phyloP scores from a whole-genome alignment of 2,113 vertebrate genomes.

The Triplophysa tibetana region DNA sequence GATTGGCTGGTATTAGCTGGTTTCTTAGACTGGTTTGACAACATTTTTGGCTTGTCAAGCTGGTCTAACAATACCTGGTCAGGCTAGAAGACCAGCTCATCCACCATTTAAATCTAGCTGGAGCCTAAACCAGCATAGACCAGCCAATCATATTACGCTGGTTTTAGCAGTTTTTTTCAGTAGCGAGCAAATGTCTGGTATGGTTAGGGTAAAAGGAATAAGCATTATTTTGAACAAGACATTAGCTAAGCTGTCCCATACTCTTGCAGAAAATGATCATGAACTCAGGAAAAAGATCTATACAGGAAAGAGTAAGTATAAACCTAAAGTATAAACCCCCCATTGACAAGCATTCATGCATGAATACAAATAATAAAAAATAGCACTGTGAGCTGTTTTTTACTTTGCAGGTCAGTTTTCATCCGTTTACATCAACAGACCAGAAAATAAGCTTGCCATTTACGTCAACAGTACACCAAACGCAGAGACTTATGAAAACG shows the following conservation, averaged over 20 bases:
- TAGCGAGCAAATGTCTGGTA: neutral
- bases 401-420: neutral
- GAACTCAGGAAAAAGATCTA: neutral
- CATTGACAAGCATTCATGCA: neutral
- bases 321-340: neutral
- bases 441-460: slow-evolving; percentile 19
- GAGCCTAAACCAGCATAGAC: too few relatives aligned
- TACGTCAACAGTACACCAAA: neutral
- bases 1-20: too few relatives aligned
- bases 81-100: too few relatives aligned
- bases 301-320: slow-evolving; percentile 15
- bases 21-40: too few relatives aligned
- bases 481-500: slow-evolving; percentile 14
- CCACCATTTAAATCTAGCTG: too few relatives aligned
- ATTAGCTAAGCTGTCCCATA: neutral
- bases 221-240: neutral
- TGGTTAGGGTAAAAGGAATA: neutral
- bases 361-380: neutral
- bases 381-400: neutral
- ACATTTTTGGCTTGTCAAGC: too few relatives aligned
- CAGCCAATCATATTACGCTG: too few relatives aligned
- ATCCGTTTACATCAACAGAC: neutral
- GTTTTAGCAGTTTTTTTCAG: too few relatives aligned
- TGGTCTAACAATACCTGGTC: too few relatives aligned
- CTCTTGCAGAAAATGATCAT: slow-evolving; percentile 6